Base-by-base conservation (phyloP, 2,113 vertebrate species). In the Himantopus leucocephalus region DNA sequence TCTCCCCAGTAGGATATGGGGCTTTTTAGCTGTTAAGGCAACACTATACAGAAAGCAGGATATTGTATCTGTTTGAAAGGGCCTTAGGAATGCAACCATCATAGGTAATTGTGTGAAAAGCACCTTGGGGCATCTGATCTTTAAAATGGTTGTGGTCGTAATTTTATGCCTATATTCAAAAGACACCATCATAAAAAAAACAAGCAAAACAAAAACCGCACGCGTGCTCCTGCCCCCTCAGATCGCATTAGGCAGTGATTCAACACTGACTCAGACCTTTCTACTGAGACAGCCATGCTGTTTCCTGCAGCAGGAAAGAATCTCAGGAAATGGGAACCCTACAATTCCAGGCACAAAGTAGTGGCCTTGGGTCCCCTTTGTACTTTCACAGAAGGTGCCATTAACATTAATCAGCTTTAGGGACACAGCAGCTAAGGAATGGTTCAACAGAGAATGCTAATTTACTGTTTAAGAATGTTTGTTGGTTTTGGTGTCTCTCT, bases 211-310 rank as follows among this genome's bases (percentile, higher is more conserved):
- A 83, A 77, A 91, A 86, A 0, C 30, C 3, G 1, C 34, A 15
- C 0, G 0, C 15, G 14, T 1, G 0, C 22, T 78, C 27, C 26
- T 56, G 39, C 43, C 15, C n/a, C 21, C 34, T 85, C 53, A 16
- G 21, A 43, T 70, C 1, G 1, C 17, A 8, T 35, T 75, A 53
- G 43, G 66, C 77, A 82, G 53, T 48, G 63, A 81, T 71, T 87
- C 73, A 95, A 22, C 45, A 50, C 37, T 78, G 53, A 72, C n/a
- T 91, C 78, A 81, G 30, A 68, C 24, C 26, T 72, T 78, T 81
- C 73, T 78, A 22, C 60, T 35, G 50, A 71, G 29, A 32, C 19
- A 55, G 12, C 30, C 18, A 18, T 2, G 1, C 23, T 77, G 24
- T n/a, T 92, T 94, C 59, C 91, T 91, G 86, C 45, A 59, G 41